Evolutionary conservation across 2,113 vertebrate genomes (phyloP).

Genomic region (Muntiacus reevesi): DNA sequence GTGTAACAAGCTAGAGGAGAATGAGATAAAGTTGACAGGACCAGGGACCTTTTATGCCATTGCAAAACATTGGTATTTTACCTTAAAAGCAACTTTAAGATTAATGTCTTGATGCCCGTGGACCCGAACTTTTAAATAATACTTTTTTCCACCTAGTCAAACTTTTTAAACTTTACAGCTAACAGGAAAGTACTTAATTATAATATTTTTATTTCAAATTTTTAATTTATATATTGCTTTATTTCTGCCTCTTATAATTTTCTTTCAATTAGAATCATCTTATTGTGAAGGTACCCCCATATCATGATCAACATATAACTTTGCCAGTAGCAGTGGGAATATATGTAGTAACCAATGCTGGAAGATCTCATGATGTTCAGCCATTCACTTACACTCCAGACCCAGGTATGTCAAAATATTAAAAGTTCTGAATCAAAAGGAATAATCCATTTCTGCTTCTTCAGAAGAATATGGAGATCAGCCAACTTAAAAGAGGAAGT

Average conservation of each 20-base stretch:
- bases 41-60: background rate
- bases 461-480: constrained; percentile 5
- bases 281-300: constrained; percentile 96
- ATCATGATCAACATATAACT: constrained; percentile 91
- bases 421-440: constrained; percentile 5
- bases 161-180: constrained; percentile 26
- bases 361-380: constrained; percentile 95
- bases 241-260: constrained; percentile 29
- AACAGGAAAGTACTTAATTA: constrained; percentile 8
- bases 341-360: constrained; percentile 96
- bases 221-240: background rate
- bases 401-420: constrained; percentile 82
- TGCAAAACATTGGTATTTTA: constrained; percentile 20
- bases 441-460: constrained; percentile 17
- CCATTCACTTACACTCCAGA: constrained; percentile 97
- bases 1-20: background rate
- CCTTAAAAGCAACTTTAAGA: background rate
- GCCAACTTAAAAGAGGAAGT: constrained; percentile 1
- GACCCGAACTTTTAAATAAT: constrained; percentile 22
- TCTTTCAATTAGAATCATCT: constrained; percentile 91
- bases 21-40: background rate
- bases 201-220: background rate
- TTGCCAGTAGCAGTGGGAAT: constrained; percentile 93
- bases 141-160: background rate
- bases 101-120: background rate